Base-by-base conservation (phyloP, 2,113 vertebrate genomes). In the Hucho hucho region DNA sequence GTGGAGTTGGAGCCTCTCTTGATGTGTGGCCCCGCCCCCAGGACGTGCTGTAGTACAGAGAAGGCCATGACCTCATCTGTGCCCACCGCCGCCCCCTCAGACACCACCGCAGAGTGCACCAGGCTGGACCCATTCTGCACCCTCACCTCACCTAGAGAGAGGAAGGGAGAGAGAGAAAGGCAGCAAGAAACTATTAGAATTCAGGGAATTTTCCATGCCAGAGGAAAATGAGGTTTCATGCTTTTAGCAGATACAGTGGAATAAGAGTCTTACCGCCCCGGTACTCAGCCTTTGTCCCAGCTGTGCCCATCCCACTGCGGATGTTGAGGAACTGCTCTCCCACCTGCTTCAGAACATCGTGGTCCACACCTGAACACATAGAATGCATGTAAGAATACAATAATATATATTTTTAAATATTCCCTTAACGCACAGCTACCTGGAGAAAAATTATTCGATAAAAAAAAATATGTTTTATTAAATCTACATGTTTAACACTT, bases 281-380 rank as follows among this genome's bases (percentile, higher is more conserved):
- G 76, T 97, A 99, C 49, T 90, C 89, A 73, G 96, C 89, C 83
- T 94, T 93, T 22, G 90, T 87, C 1, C 95, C 90, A 3, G 93
- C 75, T 76, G 91, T 76, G 37, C 97, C 97, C 3, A 91, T 73
- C 32, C 98, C 97, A 4, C 96, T 93, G 63, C 97, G 93, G 86
- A 99, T 95, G 83, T 99, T 99, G 1, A 99, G 92, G 80, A 98
- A 99, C 14, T 97, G 96, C 81, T 99, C 96, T 26, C 96, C 98
- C 46, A 98, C 89, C 80, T 96, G 96, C 85, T 94, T 98, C 64
- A 99, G 91, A 49, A 95, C 88, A 63, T 87, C 47, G 58, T 99
- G 98, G 76, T 95, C 93, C 69, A 99, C 92, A 79, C 98, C 98
- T 99, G 85, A 29, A 75, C 3, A 43, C 32, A 47, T 1, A 20